phyloP scores from a whole-genome alignment of 1,140 invertebrate genomes.

The Arctopsyche grandis region DNA sequence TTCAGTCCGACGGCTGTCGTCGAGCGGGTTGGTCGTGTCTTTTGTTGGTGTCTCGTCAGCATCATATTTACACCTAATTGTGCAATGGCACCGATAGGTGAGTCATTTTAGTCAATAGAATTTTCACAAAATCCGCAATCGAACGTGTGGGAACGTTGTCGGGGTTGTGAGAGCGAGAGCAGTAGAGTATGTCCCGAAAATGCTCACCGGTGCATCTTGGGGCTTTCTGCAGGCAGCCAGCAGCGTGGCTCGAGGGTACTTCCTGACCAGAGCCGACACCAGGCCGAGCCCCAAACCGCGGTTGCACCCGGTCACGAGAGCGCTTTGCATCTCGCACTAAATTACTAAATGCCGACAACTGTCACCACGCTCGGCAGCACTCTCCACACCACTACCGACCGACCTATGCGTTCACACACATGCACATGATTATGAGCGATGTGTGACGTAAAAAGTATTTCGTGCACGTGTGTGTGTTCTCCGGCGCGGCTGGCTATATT shows the following conservation, averaged over 20 bases:
- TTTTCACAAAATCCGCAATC: too few relatives aligned
- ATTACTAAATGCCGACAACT: not conserved
- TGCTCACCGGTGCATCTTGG: conserved; percentile 48
- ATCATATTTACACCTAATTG: not conserved
- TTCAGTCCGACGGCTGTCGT: not conserved
- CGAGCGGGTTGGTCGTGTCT: not conserved
- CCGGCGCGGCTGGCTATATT: too few relatives aligned
- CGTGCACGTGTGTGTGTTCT: not conserved
- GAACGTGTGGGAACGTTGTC: not conserved
- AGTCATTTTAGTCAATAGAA: conserved; percentile 55
- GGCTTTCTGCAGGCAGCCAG: conserved; percentile 82
- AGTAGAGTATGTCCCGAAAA: too few relatives aligned
- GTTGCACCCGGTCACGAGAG: conserved; percentile 89
- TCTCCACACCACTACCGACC: not conserved
- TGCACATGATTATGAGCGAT: not conserved
- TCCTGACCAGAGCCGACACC: conserved; percentile 57
- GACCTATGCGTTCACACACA: not conserved
- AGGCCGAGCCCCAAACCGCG: conserved; percentile 86
- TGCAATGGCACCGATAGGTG: conserved; percentile 67
- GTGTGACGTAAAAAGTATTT: not conserved
- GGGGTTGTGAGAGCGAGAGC: not conserved
- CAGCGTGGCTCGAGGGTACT: conserved; percentile 65
- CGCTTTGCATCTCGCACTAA: conserved; percentile 75
- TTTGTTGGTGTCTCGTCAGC: too few relatives aligned
- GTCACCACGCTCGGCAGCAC: not conserved